Conservation (phyloP, 2,888 invertebrate genomes). For the Acanthosepion lycidas region DNA sequence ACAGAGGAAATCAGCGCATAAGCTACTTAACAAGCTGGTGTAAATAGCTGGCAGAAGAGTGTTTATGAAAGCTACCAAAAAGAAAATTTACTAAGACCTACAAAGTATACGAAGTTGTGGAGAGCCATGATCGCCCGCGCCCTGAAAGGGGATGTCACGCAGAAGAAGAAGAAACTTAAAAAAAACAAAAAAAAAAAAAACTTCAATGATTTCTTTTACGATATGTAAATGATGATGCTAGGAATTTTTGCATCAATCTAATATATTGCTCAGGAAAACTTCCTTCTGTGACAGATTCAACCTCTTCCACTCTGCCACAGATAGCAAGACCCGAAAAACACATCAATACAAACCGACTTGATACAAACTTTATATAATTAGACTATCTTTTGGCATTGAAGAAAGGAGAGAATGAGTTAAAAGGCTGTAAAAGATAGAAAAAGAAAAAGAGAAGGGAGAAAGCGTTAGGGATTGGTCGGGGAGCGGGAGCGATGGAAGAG, state of each 20-base stretch:
- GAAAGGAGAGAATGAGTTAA: not conserved
- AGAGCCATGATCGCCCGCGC: no score
- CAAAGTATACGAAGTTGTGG: no score
- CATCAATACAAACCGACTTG: slow-evolving; percentile 4
- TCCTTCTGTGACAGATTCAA: not conserved
- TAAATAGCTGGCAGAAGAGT: no score
- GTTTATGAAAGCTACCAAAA: no score
- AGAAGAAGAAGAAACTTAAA: no score
- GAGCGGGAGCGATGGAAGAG: not conserved
- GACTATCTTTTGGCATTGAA: not conserved
- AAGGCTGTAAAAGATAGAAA: not conserved
- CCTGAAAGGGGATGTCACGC: no score
- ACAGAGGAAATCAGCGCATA: no score
- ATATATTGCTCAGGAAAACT: not conserved
- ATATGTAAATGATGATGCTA: not conserved
- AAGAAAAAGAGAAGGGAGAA: not conserved
- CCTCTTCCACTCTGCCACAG: not conserved
- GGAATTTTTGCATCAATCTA: not conserved
- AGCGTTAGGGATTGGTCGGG: not conserved
- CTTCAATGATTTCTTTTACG: no score
- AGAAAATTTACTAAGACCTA: no score
- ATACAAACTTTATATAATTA: not conserved
- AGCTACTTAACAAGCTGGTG: no score
- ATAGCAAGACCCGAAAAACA: not conserved
- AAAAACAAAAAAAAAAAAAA: no score